Evolutionary conservation across 2,888 invertebrate genomes (phyloP), one percentile per base, ranked within the genome.

Genomic region (Microchrysa polita): DNA sequence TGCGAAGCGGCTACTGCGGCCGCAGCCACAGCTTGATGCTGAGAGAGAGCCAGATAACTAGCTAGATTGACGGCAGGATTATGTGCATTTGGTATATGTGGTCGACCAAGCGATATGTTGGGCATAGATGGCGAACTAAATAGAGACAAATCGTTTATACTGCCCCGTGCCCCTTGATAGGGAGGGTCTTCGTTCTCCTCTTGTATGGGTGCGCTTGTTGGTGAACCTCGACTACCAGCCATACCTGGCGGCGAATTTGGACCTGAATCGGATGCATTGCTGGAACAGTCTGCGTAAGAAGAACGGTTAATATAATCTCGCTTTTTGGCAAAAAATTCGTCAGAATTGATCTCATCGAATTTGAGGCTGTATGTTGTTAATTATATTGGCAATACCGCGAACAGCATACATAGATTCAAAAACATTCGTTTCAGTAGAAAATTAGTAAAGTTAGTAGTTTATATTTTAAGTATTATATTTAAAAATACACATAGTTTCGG

Each of bases 121-220:
- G 97, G 97, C 93, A 97, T 92, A 81, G 97, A 97, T 74, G 97
- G 97, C 80, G 96, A 96, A 80, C 95, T 95, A 88, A 97, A 97
- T 76, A 97, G 89, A 76, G 93, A 86, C 81, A 93, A 85, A 85
- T 93, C 90, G 85, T 87, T 91, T 86, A 87, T 92, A 87, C 86
- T 93, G 85, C 87, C 90, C 82, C 86, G 89, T 82, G 85, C 90
- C 80, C 87, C 89, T 73, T 88, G 88, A 80, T 89, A 90, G 40
- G 87, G 86, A 74, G 88, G 86, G 80, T 89, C 89, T 86, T 94
- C 93, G 82, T 92, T 92, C 86, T 95, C 94, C 82, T 93, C 93
- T 84, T 92, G 92, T 80, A 93, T 93, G 78, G 92, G 92, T 23
- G 92, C 91, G 85, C 85, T 88, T 79, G 84, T 89, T 79, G 88